Percentiles rank a stretch among this genome's conserved stretches.
phyloP scores from a whole-genome alignment of 2,797 vertebrate species.

The Muscicapa comitata region DNA sequence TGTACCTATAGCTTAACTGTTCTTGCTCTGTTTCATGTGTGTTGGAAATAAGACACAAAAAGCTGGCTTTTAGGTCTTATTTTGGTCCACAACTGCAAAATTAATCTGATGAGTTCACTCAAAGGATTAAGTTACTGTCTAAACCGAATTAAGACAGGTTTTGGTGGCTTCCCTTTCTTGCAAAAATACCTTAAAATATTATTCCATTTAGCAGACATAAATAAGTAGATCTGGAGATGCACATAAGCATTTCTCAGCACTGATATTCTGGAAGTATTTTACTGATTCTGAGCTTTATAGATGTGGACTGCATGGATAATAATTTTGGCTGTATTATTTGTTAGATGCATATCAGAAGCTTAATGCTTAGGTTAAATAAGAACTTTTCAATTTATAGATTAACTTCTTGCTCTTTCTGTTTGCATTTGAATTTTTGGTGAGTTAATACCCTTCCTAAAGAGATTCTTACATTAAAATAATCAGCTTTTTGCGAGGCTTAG shows the following conservation, averaged over 20 bases:
- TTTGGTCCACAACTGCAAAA: neutral
- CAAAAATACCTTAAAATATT: neutral
- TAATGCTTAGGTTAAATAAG: neutral
- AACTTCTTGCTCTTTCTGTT: neutral
- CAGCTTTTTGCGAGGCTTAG: neutral
- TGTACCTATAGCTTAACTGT: slow-evolving; percentile 37
- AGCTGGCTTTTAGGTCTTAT: neutral
- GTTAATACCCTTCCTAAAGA: neutral
- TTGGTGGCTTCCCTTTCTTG: neutral
- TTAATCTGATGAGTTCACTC: neutral
- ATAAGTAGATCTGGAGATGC: neutral
- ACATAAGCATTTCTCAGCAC: neutral
- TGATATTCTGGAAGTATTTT: neutral
- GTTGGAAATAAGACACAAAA: neutral
- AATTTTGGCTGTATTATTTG: neutral
- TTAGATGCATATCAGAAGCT: neutral
- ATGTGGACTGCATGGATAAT: neutral
- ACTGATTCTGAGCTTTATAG: neutral
- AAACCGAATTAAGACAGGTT: neutral
- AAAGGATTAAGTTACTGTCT: neutral
- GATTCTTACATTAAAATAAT: neutral
- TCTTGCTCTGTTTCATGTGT: neutral
- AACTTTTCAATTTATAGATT: neutral
- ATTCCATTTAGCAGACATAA: neutral
- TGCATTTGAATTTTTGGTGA: neutral